Evolutionary conservation across 2,113 vertebrate species (phyloP), one percentile per base, ranked within the genome.

Genomic region (Mesocricetus auratus): DNA sequence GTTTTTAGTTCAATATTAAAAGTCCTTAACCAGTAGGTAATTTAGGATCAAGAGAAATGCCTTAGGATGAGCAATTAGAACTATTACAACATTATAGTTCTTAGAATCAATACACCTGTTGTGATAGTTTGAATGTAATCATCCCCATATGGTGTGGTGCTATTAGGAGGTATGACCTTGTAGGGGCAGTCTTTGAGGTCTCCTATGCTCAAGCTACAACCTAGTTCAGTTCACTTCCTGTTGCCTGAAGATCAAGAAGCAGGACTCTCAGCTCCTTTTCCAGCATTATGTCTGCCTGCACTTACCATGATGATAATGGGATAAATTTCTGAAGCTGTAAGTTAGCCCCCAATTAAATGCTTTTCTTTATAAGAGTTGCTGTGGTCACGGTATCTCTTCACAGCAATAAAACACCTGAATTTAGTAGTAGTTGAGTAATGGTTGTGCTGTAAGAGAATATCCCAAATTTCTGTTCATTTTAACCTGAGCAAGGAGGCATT

Each of bases 61-160:
- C 87, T 81, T 92, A 66, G 87, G 39, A 62, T 69, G 86, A 86
- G 45, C 50, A 88, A 78, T 81, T 85, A 97, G 85, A 86, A 87
- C 83, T 68, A n/a, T 91, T 94, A 86, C 45, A 29, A 45, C 17
- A 8, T 45, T 73, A 75, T 50, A 64, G 64, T 71, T 62, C 82
- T 85, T 47, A 93, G 83, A 91, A 77, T 29, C 78, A 89, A 75
- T 53, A 83, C 33, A 91, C 64, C 45, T 71, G 36, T 17, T 71
- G 69, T 71, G 69, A 39, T 39, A 71, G 69, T 21, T 71, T n/a
- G 36, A 22, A 21, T 39, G 36, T 10, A 71, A 39, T 71, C n/a
- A n/a, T 15, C 36, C 69, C 36, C 69, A 39, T 71, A 71, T 36
- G 17, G 17, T 21, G 36, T 39, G 36, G 36, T 17, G 21, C 36